Evolutionary conservation across 2,797 vertebrate species (phyloP).

Genomic region (Sorex maritimensis): DNA sequence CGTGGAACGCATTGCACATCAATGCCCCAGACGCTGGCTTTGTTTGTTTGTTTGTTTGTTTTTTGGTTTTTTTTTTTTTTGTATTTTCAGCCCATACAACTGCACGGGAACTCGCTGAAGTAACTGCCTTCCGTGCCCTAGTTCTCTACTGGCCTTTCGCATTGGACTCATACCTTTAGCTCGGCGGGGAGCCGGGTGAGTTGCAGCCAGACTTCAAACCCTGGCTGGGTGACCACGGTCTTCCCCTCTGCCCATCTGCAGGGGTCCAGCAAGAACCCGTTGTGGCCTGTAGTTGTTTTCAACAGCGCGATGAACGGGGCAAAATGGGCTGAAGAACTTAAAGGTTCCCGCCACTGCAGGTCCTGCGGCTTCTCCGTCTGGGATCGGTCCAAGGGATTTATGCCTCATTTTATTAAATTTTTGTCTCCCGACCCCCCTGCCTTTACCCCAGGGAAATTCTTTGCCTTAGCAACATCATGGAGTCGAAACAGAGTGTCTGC

Average conservation of each 20-base stretch:
- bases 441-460: conserved; percentile 11
- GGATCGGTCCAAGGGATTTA: conserved; percentile 64
- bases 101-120: conserved; percentile 77
- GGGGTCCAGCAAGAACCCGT: not conserved
- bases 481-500: conserved; percentile 46
- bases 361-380: conserved; percentile 45
- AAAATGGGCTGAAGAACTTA: conserved; percentile 30
- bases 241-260: not conserved
- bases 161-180: conserved; percentile 38
- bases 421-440: not conserved
- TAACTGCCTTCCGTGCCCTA: conserved; percentile 7
- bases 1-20: conserved; percentile 66
- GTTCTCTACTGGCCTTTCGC: conserved; percentile 51
- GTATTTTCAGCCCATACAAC: conserved; percentile 70
- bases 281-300: conserved; percentile 4
- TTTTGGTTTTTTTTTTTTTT: conserved; percentile 51
- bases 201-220: not conserved
- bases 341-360: not conserved
- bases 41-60: conserved; percentile 42
- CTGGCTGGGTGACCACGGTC: not conserved
- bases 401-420: conserved; percentile 68
- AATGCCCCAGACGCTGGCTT: conserved; percentile 78
- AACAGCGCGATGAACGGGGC: not conserved
- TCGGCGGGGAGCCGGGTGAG: not conserved
- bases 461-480: conserved; percentile 58